A percentile compares a stretch with the other conserved stretches of the same genome.
Conservation (phyloP, 2,797 vertebrate genomes). For the Mus minutoides region DNA sequence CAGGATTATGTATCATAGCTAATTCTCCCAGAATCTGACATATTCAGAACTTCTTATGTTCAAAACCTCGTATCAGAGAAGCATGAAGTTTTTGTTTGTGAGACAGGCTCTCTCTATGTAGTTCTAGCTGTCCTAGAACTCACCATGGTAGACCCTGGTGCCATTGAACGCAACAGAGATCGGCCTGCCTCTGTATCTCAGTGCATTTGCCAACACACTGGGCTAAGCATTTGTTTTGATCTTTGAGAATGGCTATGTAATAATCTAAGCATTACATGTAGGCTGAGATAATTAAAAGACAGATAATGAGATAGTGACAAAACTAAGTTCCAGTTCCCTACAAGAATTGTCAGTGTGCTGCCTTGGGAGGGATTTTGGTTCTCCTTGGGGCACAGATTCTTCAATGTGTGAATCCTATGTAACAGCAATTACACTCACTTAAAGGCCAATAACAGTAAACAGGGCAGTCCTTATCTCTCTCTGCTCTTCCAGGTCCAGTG, state of each 20-base stretch:
- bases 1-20: background rate
- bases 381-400: background rate
- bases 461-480: background rate
- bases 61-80: background rate
- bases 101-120: background rate
- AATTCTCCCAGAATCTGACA: background rate
- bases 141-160: background rate
- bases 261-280: background rate
- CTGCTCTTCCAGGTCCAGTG: background rate
- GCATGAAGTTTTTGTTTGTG: background rate
- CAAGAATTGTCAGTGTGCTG: background rate
- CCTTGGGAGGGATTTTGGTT: background rate
- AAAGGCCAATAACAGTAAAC: background rate
- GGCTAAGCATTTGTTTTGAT: background rate
- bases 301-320: slow-evolving; percentile 27
- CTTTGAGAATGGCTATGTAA: background rate
- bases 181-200: background rate
- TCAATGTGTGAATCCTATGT: background rate
- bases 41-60: background rate
- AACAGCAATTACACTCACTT: background rate
- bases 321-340: background rate
- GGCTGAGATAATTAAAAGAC: background rate
- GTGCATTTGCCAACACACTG: background rate
- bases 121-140: background rate
- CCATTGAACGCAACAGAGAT: background rate